Evolutionary conservation across 2,888 invertebrate species (phyloP), one percentile per base, ranked within the genome.

Genomic region (Andrena haemorrhoa): DNA sequence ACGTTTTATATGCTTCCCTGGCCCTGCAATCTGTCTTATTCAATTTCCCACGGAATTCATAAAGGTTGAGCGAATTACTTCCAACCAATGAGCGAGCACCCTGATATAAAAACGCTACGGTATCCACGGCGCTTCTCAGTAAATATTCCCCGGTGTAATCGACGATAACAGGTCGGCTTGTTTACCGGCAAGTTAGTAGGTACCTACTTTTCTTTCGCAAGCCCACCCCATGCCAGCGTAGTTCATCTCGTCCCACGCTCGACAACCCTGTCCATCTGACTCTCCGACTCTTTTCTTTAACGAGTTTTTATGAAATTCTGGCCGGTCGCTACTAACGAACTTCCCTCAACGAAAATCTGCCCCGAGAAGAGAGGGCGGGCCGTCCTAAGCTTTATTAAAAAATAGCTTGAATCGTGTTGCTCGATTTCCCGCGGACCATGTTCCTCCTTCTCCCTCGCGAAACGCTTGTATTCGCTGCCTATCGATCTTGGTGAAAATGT

Each of bases 291-390:
- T 49, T 68, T 82, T 78, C 80, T 85, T 86, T 82, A 82, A 85
- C 87, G 88, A 84, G 89, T 85, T 89, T 85, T 86, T 85, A 88
- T 84, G 83, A 89, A 83, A 86, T 88, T 85, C 79, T 66, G 72
- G 58, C 69, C 68, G 75, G 51, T 76, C 75, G 53, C 49, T 47
- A 64, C 82, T 89, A 89, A 88, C 87, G 77, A 87, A 89, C 84
- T 88, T 79, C 64, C 58, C 20, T 60, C 29, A 26, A 29, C 53
- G 69, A 87, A 83, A 79, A 80, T 76, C 58, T 49, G 49, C 31
- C 58, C 26, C 0, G 6, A 8, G 35, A 1, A 2, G 23, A 41
- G 20, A 23, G 20, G 33, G 23, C 35, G 23, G 41, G 74, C 8
- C 1, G 35, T 33, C 10, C 33, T 61, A 74, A 82, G 82, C 78